Evolutionary conservation across 2,797 vertebrate species (phyloP).

Genomic region (Tiaroga cobitis): DNA sequence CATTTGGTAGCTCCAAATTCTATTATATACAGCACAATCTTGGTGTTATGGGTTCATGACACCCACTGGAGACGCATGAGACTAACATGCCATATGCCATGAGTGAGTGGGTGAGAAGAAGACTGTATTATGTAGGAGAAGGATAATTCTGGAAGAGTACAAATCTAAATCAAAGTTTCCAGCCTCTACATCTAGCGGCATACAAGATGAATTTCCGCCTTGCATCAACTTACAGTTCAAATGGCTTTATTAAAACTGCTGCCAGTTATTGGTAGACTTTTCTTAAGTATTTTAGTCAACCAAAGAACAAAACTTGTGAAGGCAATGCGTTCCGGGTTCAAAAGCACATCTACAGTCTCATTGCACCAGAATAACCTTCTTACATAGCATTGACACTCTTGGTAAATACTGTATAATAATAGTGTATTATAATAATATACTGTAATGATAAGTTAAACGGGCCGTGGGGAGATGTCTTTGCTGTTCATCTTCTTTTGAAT

Average conservation of each 20-base stretch:
- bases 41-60: not conserved
- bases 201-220: not conserved
- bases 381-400: not conserved
- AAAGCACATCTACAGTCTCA: not conserved
- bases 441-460: not conserved
- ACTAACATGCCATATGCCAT: conserved; percentile 4
- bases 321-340: not conserved
- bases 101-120: not conserved
- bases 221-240: not conserved
- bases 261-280: not conserved
- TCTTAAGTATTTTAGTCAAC: not conserved
- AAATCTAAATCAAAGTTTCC: conserved; percentile 15
- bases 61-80: not conserved
- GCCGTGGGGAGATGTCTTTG: not conserved
- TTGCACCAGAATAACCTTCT: not conserved
- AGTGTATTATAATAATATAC: not conserved
- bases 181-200: not conserved
- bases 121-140: not conserved
- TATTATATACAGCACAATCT: not conserved
- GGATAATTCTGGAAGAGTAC: not conserved
- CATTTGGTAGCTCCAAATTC: not conserved
- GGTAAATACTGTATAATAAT: not conserved
- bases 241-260: conserved; percentile 1
- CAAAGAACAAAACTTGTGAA: not conserved
- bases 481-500: not conserved